Evolutionary conservation across 2,888 invertebrate genomes (phyloP).

Genomic region (Nomada fucata): DNA sequence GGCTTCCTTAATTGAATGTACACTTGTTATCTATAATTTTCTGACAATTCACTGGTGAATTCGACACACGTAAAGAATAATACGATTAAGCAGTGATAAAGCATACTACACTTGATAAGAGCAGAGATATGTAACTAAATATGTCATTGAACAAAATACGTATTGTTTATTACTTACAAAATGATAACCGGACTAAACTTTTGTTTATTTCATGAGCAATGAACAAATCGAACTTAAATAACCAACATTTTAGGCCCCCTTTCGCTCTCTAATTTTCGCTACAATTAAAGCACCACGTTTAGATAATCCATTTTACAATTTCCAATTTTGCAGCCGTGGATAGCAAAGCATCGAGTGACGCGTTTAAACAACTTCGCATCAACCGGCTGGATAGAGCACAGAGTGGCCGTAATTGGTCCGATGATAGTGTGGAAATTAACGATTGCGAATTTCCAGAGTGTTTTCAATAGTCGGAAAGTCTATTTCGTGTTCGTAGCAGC

Average conservation of each 20-base stretch:
- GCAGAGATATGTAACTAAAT: too few species aligned
- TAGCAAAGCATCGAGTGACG: background rate
- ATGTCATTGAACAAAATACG: too few species aligned
- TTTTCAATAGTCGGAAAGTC: conserved; percentile 51
- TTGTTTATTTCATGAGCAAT: too few species aligned
- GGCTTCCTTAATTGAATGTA: background rate
- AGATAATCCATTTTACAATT: background rate
- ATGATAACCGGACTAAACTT: too few species aligned
- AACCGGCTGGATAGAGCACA: background rate
- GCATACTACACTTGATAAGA: too few species aligned
- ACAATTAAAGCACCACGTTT: background rate
- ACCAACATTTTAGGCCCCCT: too few species aligned
- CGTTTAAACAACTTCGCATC: conserved; percentile 20
- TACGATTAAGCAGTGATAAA: too few species aligned
- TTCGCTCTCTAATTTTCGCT: background rate
- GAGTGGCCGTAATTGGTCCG: conserved; percentile 36
- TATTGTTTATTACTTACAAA: too few species aligned
- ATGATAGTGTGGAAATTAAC: conserved; percentile 53
- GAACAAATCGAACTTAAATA: too few species aligned
- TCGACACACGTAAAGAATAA: too few species aligned
- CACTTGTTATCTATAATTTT: too few species aligned
- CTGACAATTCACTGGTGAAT: too few species aligned
- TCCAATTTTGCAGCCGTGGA: background rate
- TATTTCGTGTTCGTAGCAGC: conserved; percentile 51
- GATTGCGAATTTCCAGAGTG: conserved; percentile 39